Base-by-base conservation (phyloP, 2,797 vertebrate species). In the Pseudopleuronectes americanus region DNA sequence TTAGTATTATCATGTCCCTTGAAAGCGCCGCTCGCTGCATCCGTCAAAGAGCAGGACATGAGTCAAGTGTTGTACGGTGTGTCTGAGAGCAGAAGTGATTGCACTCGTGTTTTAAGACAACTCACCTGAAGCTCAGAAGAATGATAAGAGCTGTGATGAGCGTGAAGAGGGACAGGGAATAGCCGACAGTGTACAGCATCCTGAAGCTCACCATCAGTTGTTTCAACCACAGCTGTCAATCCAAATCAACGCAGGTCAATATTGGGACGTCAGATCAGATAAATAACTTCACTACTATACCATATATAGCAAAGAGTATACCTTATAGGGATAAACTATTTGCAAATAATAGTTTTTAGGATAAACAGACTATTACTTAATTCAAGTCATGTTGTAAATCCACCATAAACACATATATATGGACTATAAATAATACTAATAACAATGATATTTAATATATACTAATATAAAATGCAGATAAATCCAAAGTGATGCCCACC, bases 111-210 rank as follows among this genome's bases (percentile, higher is more conserved):
- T 24, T 2, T 24, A 36, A 12, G 1, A 21, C 0, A 21, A 24
- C 63, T 83, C 87, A 96, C 95, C 95, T 93, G 68, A 93, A 93
- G 74, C 94, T 74, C 0, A 94, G 92, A 17, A 96, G 92, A 75
- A 96, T 69, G 13, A 95, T 84, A 0, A 96, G 90, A 28, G 96
- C 94, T 0, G 89, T 91, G 52, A 90, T 2, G 2, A 96, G 94
- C 0, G 92, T 89, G 68, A 94, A 87, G 76, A 96, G 90, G 0
- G 95, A 96, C 74, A 95, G 65, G 0, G 93, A 92, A 60, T 96
- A 95, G 0, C 95, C 96, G 17, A 95, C 92, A 0, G 95, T 96
- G 90, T 96, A 96, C 65, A 96, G 70, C 65, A 89, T 94, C 82
- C 81, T 92, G 92, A 96, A 96, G 85, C 92, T 92, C 77, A 94